Percentiles rank a stretch among this genome's conserved stretches.
phyloP scores from a whole-genome alignment of 1,140 invertebrate species.

The Drosophila leontia region DNA sequence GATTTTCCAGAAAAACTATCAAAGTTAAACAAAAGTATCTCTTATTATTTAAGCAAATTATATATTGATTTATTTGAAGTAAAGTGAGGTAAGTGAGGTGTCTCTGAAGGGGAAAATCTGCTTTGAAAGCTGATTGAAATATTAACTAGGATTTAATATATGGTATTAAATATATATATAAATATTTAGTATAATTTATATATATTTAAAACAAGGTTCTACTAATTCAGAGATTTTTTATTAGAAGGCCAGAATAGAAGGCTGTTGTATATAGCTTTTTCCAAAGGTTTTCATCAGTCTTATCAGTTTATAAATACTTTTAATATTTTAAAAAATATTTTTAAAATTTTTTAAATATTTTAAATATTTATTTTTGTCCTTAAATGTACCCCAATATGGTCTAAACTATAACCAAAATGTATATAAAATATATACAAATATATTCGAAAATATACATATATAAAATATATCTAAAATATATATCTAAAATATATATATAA shows the following conservation, averaged over 20 bases:
- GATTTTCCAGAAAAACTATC: conserved; percentile 14
- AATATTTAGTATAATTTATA: no score
- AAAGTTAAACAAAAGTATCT: conserved; percentile 34
- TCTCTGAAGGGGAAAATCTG: not conserved
- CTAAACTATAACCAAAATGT: not conserved
- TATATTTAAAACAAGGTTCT: not conserved
- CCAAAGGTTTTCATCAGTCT: not conserved
- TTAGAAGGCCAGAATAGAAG: not conserved
- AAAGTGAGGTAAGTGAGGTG: not conserved
- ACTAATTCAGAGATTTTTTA: not conserved
- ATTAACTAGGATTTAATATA: not conserved
- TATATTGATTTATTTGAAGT: conserved; percentile 23
- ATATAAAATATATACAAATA: not conserved
- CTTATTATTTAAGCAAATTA: conserved; percentile 4
- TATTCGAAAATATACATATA: no score
- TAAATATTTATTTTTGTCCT: no score
- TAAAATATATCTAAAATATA: not conserved
- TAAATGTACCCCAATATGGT: not conserved
- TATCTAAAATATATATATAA: not conserved
- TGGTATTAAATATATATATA: not conserved
- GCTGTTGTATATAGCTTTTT: no score
- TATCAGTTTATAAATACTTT: not conserved
- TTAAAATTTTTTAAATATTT: no score
- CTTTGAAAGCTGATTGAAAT: not conserved
- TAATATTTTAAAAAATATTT: not conserved